Evolutionary conservation across 1,140 invertebrate species (phyloP).

Genomic region (Drosophila virilis): DNA sequence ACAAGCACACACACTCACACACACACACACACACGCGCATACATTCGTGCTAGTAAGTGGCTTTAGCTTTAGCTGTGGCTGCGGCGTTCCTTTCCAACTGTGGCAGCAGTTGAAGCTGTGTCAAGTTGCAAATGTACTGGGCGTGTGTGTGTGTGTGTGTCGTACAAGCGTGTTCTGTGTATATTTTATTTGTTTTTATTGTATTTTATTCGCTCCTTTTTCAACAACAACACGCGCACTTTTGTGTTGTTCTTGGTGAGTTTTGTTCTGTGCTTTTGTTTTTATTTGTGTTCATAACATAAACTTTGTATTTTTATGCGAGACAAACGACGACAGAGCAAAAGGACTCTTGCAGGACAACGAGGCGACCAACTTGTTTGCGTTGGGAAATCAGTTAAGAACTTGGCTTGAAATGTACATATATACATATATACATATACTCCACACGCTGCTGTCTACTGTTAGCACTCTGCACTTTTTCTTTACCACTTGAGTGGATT

Average conservation of each 20-base stretch:
- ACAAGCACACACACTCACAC: slow-evolving; percentile 14
- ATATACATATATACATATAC: slow-evolving; percentile 34
- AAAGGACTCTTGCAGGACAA: slow-evolving; percentile 26
- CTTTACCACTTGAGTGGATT: slow-evolving; percentile 82
- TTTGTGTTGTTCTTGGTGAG: slow-evolving; percentile 69
- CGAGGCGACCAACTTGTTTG: slow-evolving; percentile 74
- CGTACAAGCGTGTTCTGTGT: slow-evolving; percentile 57
- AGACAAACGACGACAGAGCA: slow-evolving; percentile 36
- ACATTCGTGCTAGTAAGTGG: slow-evolving; percentile 29
- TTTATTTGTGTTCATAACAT: slow-evolving; percentile 83
- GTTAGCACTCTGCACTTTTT: slow-evolving; percentile 64
- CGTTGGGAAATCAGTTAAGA: slow-evolving; percentile 81
- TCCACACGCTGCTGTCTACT: slow-evolving; percentile 52
- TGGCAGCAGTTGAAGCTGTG: slow-evolving; percentile 59
- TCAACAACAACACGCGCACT: slow-evolving; percentile 55
- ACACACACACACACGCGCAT: slow-evolving; percentile 11
- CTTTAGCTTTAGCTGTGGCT: slow-evolving; percentile 28
- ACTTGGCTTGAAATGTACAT: slow-evolving; percentile 51
- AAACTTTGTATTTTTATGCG: slow-evolving; percentile 82
- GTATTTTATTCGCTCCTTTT: slow-evolving; percentile 72
- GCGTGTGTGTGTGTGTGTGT: slow-evolving; percentile 7
- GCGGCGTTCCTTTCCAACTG: slow-evolving; percentile 41
- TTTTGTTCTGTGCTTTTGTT: slow-evolving; percentile 71
- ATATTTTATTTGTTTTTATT: slow-evolving; percentile 82
- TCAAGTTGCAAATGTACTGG: slow-evolving; percentile 75